Base-by-base conservation (phyloP, 2,113 vertebrate species). In the Platycercus adscitus region DNA sequence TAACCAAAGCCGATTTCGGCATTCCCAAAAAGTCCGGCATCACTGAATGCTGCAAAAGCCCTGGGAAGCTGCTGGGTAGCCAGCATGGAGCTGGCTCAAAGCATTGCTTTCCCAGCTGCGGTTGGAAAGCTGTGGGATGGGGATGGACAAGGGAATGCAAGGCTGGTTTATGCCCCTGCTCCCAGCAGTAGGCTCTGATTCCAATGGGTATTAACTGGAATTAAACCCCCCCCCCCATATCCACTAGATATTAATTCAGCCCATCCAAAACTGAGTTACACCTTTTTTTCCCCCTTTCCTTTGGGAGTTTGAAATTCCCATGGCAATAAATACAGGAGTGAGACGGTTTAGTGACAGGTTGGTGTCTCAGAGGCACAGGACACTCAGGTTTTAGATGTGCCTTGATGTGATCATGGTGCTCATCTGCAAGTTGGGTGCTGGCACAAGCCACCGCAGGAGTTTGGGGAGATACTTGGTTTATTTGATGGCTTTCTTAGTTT, bases 361-460 rank as follows among this genome's bases (percentile, higher is more conserved):
- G 70, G 33, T 31, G 83, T 28, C 71, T 46, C 35, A 9, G 66
- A 78, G 24, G 13, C 0, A 28, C 33, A 21, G 52, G 37, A 61
- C 25, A 11, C 23, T 37, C 10, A 2, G 53, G 43, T 35, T 87
- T 66, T 37, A 25, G 29, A 29, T 2, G 2, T 2, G 31, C 18
- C 37, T 37, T 10, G 33, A 46, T 29, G 43, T 56, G 47, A 43
- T 31, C 28, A 4, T 0, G 1, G 64, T 23, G 71, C 20, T 58
- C 28, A 35, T 1, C 28, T 39, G 19, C 2, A 12, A 47, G 31
- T 11, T 29, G 46, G 28, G 53, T 0, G 1, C 61, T 46, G 55
- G 16, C 53, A 63, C n/a, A 39, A 84, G 61, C 23, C 13, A 9
- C 65, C 0, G 0, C 0, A 31, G 43, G 44, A 72, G 12, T 26